Conservation (phyloP, 2,113 vertebrate species). For the Sinocyclocheilus grahami region DNA sequence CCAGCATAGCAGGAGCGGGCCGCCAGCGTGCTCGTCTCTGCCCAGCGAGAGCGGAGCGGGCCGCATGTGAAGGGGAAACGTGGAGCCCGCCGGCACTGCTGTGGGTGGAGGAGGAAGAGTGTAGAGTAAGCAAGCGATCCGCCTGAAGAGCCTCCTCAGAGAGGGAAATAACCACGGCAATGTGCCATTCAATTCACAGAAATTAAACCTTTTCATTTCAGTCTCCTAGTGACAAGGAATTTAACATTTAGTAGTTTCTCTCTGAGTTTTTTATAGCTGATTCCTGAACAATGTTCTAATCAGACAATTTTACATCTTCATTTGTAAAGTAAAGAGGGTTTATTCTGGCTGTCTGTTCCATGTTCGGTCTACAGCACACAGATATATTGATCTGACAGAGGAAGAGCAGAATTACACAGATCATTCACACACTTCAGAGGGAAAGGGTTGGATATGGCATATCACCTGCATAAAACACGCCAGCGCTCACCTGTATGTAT, state of each 20-base stretch:
- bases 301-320: neutral
- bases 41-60: neutral
- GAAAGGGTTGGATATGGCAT: neutral
- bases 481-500: neutral
- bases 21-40: neutral
- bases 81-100: neutral
- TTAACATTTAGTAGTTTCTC: neutral
- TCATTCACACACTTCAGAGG: neutral
- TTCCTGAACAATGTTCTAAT: neutral
- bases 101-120: neutral
- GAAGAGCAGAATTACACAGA: neutral
- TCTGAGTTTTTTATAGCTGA: neutral
- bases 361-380: no score
- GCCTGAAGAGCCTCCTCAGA: neutral
- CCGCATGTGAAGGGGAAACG: conserved; percentile 65
- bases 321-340: no score
- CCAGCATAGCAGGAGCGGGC: conserved; percentile 59
- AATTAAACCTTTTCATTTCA: neutral
- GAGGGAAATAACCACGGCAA: neutral
- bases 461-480: neutral
- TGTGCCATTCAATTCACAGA: neutral
- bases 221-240: neutral
- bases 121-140: neutral
- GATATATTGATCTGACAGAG: neutral
- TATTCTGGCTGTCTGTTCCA: no score